Conservation (phyloP, 37 sponge, comb jelly and placozoan genomes). For the Corticium candelabrum region DNA sequence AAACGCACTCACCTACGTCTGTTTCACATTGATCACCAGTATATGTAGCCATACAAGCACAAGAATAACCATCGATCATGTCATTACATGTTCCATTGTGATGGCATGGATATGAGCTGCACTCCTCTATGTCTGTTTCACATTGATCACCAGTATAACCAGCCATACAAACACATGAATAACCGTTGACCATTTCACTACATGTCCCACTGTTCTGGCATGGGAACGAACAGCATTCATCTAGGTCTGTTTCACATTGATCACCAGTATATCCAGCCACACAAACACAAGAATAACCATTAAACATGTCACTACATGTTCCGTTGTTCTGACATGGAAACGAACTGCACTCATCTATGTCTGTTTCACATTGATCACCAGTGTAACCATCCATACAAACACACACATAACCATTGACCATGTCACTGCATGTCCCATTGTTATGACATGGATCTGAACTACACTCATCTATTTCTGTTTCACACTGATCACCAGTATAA, state of each 20-base stretch:
- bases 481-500: too few relatives aligned
- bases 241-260: constrained; percentile 1
- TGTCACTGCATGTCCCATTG: constrained; percentile 14
- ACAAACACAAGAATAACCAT: too few relatives aligned
- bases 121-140: constrained; percentile 9
- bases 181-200: constrained; percentile 17
- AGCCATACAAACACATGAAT: constrained; percentile 15
- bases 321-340: constrained; percentile 22
- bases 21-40: too few relatives aligned
- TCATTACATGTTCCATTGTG: too few relatives aligned
- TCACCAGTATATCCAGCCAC: not conserved
- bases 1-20: too few relatives aligned
- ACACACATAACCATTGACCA: constrained; percentile 20
- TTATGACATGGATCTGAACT: too few relatives aligned
- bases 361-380: constrained; percentile 12
- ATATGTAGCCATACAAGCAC: too few relatives aligned
- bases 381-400: constrained; percentile 11
- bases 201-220: constrained; percentile 24
- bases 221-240: too few relatives aligned
- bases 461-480: too few relatives aligned
- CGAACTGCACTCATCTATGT: constrained; percentile 7
- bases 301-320: too few relatives aligned
- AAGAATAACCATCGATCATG: too few relatives aligned
- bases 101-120: not conserved
- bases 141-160: constrained; percentile 16